phyloP scores from a whole-genome alignment of 2,797 vertebrate species.

The Furcifer pardalis region DNA sequence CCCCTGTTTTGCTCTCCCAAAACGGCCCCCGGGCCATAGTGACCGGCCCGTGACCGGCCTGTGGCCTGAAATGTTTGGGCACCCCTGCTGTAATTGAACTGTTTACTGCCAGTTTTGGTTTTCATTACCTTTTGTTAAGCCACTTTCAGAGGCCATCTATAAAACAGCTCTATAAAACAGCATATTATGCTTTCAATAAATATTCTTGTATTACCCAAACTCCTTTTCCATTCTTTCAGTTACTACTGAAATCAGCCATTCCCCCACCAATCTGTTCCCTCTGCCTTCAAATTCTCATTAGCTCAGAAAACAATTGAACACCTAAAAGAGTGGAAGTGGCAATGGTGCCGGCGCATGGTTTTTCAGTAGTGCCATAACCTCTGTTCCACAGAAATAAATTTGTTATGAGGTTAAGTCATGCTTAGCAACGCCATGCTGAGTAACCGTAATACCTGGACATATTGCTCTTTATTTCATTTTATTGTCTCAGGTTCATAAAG shows the following conservation, averaged over 20 bases:
- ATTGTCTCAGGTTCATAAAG: constrained; percentile 55
- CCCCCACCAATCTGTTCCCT: too few species aligned
- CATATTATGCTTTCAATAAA: neutral
- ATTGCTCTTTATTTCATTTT: constrained; percentile 61
- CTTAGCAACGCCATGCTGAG: constrained; percentile 30
- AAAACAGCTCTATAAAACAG: neutral
- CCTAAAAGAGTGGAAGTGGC: too few species aligned
- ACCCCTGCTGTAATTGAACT: too few species aligned
- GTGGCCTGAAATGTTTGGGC: too few species aligned
- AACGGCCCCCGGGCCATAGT: too few species aligned
- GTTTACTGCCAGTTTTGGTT: too few species aligned
- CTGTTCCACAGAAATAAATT: neutral
- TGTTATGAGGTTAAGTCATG: constrained; percentile 15
- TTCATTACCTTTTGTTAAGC: neutral
- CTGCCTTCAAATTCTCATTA: fast-evolving
- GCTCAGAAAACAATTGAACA: neutral
- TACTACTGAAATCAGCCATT: neutral
- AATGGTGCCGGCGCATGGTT: too few species aligned
- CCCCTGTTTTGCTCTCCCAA: too few species aligned
- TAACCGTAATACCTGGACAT: constrained; percentile 38
- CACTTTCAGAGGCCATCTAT: neutral
- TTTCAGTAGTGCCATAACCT: neutral
- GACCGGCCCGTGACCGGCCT: too few species aligned
- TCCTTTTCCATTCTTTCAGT: neutral
- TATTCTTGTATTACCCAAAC: neutral